Conservation (phyloP, 64 coral and sea anemone species). For the Exaiptasia diaphana region DNA sequence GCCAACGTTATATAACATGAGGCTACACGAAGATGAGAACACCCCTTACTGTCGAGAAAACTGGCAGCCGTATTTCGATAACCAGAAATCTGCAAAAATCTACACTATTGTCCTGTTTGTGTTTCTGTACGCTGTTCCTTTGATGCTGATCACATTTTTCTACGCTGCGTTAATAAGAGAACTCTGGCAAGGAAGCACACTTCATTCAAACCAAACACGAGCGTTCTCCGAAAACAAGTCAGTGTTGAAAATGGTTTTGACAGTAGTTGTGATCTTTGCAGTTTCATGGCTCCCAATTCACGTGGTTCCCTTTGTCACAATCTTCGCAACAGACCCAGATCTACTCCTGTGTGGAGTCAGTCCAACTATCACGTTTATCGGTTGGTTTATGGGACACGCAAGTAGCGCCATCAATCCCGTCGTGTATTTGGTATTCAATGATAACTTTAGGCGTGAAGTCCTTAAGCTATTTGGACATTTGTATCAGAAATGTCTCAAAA, state of each 20-base stretch:
- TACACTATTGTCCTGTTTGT: conserved; percentile 47
- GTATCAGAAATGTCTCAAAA: neutral
- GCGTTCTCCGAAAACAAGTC: conserved; percentile 27
- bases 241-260: conserved; percentile 51
- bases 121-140: conserved; percentile 36
- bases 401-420: conserved; percentile 38
- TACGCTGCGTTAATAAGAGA: conserved; percentile 38
- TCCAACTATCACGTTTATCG: conserved; percentile 27
- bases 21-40: neutral
- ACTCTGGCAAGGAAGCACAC: conserved; percentile 25
- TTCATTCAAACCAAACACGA: conserved; percentile 2
- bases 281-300: conserved; percentile 54
- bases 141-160: conserved; percentile 32
- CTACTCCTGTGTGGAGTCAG: neutral
- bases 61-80: conserved; percentile 53
- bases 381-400: conserved; percentile 61
- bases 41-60: conserved; percentile 3
- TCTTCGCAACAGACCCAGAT: neutral
- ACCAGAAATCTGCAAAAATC: conserved; percentile 1
- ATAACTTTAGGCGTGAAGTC: conserved; percentile 36
- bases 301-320: conserved; percentile 18
- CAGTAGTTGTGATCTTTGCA: conserved; percentile 28
- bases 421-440: conserved; percentile 41
- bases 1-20: conserved; percentile 31
- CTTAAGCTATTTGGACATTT: neutral